Conservation (phyloP, 2,797 vertebrate genomes). For the Sebastes iracundus region DNA sequence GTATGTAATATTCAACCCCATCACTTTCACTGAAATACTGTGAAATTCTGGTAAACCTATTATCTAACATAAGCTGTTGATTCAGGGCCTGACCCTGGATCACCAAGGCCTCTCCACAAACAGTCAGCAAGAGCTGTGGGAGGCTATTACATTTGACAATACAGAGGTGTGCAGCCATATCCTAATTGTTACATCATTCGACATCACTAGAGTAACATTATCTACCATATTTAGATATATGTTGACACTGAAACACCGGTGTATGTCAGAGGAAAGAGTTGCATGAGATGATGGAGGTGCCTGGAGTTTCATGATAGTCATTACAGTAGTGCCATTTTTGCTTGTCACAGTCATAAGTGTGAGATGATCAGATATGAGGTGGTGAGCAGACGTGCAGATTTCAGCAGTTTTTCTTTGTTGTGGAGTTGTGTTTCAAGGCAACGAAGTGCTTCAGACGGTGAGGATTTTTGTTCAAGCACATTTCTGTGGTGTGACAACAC, state of each 20-base stretch:
- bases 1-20: constrained; percentile 34
- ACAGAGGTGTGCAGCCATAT: not conserved
- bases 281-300: not conserved
- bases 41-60: constrained; percentile 60
- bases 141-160: not conserved
- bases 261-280: not conserved
- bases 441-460: constrained; percentile 10
- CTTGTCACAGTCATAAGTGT: constrained; percentile 14
- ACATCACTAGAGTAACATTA: not conserved
- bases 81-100: constrained; percentile 57
- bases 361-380: constrained; percentile 24
- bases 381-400: constrained; percentile 23
- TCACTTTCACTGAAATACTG: constrained; percentile 55
- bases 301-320: not conserved
- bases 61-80: constrained; percentile 67
- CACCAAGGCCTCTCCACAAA: constrained; percentile 53
- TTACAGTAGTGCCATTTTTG: not conserved
- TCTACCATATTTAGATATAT: not conserved
- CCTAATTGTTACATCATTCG: constrained; percentile 7
- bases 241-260: not conserved
- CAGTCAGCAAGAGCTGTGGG: constrained; percentile 29
- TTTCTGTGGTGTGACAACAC: constrained; percentile 20
- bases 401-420: constrained; percentile 63
- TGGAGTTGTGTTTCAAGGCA: constrained; percentile 43
- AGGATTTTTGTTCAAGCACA: constrained; percentile 1